These are phyloP conservation scores for Sylvicola fuscatus DNA, from an alignment of 2,888 invertebrate genomes.

Conservation along the genomic window DNA sequence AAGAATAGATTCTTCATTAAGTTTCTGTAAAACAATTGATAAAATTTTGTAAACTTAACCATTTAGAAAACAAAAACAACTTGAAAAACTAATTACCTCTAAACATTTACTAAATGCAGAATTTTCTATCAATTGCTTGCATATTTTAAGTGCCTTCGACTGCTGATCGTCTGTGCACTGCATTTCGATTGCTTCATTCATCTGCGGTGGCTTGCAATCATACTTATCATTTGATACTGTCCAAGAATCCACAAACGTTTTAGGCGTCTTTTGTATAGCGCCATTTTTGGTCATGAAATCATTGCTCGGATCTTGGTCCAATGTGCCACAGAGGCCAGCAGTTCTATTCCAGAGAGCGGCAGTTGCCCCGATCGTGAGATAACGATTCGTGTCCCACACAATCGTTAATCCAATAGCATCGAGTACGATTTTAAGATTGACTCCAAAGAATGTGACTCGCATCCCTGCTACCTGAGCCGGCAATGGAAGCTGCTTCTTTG, in stretches of 20 bases:
- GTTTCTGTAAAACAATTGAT: slow-evolving; percentile 23
- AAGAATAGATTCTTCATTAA: slow-evolving; percentile 43
- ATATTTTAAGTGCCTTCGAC: slow-evolving; percentile 34
- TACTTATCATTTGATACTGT: slow-evolving; percentile 8
- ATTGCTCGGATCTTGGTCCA: slow-evolving; percentile 47
- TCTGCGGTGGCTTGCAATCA: slow-evolving; percentile 16
- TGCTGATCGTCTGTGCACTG: slow-evolving; percentile 16
- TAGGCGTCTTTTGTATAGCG: slow-evolving; percentile 10
- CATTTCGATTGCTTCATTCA: slow-evolving; percentile 15
- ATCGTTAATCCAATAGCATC: slow-evolving; percentile 44
- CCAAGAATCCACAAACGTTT: slow-evolving; percentile 24
- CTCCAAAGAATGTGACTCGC: slow-evolving; percentile 47
- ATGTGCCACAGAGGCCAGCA: slow-evolving; percentile 59
- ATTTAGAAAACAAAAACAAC: slow-evolving; percentile 1
- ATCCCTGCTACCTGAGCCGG: slow-evolving; percentile 54
- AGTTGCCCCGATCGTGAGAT: slow-evolving; percentile 43
- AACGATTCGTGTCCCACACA: slow-evolving; percentile 55
- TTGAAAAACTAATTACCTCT: slow-evolving; percentile 8
- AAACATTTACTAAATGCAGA: slow-evolving; percentile 44
- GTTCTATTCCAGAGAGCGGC: slow-evolving; percentile 57
- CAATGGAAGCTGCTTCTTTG: slow-evolving; percentile 36
- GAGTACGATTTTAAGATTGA: slow-evolving; percentile 43
- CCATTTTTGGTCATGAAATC: slow-evolving; percentile 31
- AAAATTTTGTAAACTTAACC: too few relatives aligned
- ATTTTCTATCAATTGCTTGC: slow-evolving; percentile 39